Percentiles rank a stretch among this genome's conserved stretches.
Conservation (phyloP, 2,113 vertebrate genomes). For the Periophthalmus modestus region DNA sequence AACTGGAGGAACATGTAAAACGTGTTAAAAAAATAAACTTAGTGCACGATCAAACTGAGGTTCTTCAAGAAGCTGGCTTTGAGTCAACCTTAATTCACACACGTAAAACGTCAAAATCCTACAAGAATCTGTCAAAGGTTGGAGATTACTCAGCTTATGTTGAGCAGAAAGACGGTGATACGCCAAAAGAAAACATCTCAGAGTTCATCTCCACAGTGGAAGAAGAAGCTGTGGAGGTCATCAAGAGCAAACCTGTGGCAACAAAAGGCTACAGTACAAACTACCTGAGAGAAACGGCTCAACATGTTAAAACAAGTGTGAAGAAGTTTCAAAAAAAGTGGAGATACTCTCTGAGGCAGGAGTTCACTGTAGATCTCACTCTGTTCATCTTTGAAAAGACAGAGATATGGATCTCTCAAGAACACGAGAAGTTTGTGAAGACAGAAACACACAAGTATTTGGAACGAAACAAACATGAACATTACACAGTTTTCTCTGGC, state of each 20-base stretch:
- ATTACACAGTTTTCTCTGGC: conserved; percentile 65
- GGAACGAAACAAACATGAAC: conserved; percentile 66
- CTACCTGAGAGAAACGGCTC: conserved; percentile 58
- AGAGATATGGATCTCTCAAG: conserved; percentile 44
- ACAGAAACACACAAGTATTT: conserved; percentile 64
- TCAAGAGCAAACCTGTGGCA: conserved; percentile 31
- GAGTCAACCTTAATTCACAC: background rate
- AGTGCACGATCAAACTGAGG: rapidly evolving
- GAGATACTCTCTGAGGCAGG: conserved; percentile 35
- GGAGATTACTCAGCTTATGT: conserved; percentile 20
- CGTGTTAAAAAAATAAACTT: conserved; percentile 23
- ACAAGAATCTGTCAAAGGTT: background rate
- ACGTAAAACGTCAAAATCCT: rapidly evolving
- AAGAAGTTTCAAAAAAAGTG: background rate
- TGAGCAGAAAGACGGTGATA: background rate
- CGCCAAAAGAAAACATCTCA: background rate
- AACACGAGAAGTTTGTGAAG: conserved; percentile 57
- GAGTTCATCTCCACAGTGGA: background rate
- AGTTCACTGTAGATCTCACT: conserved; percentile 51
- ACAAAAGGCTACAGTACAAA: conserved; percentile 20
- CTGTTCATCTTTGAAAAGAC: conserved; percentile 57
- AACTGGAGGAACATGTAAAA: conserved; percentile 19
- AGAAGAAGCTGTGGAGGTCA: rapidly evolving
- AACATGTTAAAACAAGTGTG: conserved; percentile 21
- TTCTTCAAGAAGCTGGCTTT: background rate